Evolutionary conservation across 2,797 vertebrate genomes (phyloP), one percentile per base, ranked within the genome.

Genomic region (Trachurus trachurus): DNA sequence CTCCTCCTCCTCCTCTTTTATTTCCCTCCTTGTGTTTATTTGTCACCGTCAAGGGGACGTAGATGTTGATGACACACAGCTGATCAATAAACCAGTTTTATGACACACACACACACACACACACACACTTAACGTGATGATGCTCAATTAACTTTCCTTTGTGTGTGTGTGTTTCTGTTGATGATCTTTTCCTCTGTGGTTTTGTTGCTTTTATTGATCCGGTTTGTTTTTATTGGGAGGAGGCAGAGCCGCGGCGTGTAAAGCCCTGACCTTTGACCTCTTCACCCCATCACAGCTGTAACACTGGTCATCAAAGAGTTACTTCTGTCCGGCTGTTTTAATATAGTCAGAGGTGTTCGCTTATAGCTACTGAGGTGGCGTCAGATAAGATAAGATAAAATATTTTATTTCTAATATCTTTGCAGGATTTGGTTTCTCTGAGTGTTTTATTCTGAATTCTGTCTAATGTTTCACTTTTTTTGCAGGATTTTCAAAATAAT

Each of bases 181-280:
- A 57, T 49, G 50, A 47, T 12, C 34, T 53, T 66, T 26, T 40
- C 10, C 9, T 45, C 17, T 6, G 17, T 15, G 9, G 11, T 31
- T 57, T 54, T 58, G 66, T 40, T 65, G 47, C 31, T 56, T 54
- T 61, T 50, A 73, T 82, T 82, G 69, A 77, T 77, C 65, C 47
- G 1, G 19, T 12, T 50, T 19, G 16, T 1, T 45, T 72, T 63
- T 45, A 49, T 65, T 19, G 63, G 22, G 31, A n/a, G 31, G 22
- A 54, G 49, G 49, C 37, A 10, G 22, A 34, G 37, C 19, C 1
- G n/a, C 7, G 39, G 7, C 16, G 40, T 12, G 53, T 52, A 21
- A 52, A 52, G 0, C 21, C 12, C 22, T 15, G 52, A 54, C 80
- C 70, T 68, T 52, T 69, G 59, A 69, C 70, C 59, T 56, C 34